Evolutionary conservation across 2,113 vertebrate genomes (phyloP), one percentile per base, ranked within the genome.

Genomic region (Perccottus glenii): DNA sequence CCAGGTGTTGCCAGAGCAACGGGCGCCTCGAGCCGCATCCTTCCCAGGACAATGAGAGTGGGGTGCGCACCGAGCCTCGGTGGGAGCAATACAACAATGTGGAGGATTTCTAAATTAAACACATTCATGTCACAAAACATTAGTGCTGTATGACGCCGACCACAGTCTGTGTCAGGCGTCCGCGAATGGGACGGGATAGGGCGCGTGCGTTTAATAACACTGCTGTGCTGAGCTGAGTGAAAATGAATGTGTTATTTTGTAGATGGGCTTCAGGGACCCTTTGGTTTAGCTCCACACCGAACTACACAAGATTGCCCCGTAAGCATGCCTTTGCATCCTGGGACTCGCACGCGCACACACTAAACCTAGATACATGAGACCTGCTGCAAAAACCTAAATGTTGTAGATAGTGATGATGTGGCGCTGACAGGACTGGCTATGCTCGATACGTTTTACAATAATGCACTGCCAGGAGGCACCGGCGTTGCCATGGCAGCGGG

Each of bases 401-500:
- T 55, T 73, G 74, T 72, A 60, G 64, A 73, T 73, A 81, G 70
- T 65, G 43, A 32, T 52, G 19, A 45, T 51, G 68, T 19, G 64
- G 82, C n/a, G 67, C 82, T 71, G 78, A 84, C 89, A 79, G 84
- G 82, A 88, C 86, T 80, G 78, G 67, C 71, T 67, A 40, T 53
- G 74, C 81, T 69, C 55, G 85, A 90, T 78, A 83, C 81, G 80
- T 88, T 76, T 81, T 77, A 82, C 73, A 80, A 88, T 71, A 27
- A 27, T 45, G 79, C 86, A 81, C 78, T 77, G 83, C 88, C 87
- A 85, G 79, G 80, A 89, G 89, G 88, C 90, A 91, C 89, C 88
- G 88, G 91, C 91, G 92, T 93, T 93, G 92, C 92, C 87, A 93
- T 93, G 92, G 91, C 88, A 93, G 92, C 92, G 85, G 83, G 77